phyloP scores from a whole-genome alignment of 1,140 invertebrate genomes.

The Drosophila funebris region DNA sequence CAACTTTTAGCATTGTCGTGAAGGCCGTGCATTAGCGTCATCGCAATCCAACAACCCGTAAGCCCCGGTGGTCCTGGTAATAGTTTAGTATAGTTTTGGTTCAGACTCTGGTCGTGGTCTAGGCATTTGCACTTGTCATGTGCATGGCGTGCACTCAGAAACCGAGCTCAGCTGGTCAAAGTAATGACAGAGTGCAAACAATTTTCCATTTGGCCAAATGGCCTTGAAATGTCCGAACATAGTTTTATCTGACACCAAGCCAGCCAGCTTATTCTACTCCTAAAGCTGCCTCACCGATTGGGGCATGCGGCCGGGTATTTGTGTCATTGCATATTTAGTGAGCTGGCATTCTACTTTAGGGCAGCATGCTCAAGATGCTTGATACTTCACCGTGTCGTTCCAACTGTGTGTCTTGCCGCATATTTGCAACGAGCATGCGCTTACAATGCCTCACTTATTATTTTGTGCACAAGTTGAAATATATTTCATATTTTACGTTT shows the following conservation, averaged over 20 bases:
- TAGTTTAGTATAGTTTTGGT: neutral
- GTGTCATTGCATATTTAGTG: constrained; percentile 71
- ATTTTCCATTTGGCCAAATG: constrained; percentile 65
- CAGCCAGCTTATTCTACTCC: constrained; percentile 30
- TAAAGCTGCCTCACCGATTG: constrained; percentile 20
- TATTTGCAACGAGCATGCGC: constrained; percentile 48
- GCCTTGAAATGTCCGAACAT: constrained; percentile 50
- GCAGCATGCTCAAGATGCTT: constrained; percentile 60
- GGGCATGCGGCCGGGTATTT: constrained; percentile 56
- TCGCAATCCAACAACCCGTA: constrained; percentile 1
- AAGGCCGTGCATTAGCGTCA: constrained; percentile 47
- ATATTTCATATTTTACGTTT: constrained; percentile 81
- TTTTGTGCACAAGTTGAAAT: constrained; percentile 72
- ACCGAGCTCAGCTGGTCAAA: constrained; percentile 33
- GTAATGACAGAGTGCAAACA: constrained; percentile 69
- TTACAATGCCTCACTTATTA: constrained; percentile 63
- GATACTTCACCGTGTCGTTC: constrained; percentile 54
- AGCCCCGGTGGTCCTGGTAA: neutral
- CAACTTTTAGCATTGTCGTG: constrained; percentile 17
- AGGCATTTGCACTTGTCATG: constrained; percentile 32
- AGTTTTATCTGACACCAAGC: constrained; percentile 51
- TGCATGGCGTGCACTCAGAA: constrained; percentile 26
- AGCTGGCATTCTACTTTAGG: constrained; percentile 12
- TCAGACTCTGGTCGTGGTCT: neutral
- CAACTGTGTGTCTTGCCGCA: constrained; percentile 43